phyloP scores from a whole-genome alignment of 2,113 vertebrate species.

The Seriola quinqueradiata region DNA sequence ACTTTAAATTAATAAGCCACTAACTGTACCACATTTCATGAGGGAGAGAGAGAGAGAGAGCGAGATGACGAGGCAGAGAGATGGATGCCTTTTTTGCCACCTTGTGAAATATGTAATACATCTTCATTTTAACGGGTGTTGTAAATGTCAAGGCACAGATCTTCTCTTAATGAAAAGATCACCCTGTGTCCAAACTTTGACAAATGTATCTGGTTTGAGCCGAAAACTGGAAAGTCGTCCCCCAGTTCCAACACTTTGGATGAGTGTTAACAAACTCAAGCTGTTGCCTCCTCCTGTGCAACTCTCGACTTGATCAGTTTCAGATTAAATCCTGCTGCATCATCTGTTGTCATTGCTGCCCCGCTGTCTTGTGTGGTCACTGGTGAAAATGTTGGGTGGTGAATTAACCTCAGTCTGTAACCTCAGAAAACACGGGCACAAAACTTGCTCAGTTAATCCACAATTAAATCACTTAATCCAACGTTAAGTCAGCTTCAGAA shows the following conservation, averaged over 20 bases:
- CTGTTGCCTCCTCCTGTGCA: slow-evolving; percentile 45
- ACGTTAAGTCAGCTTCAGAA: slow-evolving; percentile 21
- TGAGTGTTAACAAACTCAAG: slow-evolving; percentile 68
- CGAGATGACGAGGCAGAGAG: slow-evolving; percentile 54
- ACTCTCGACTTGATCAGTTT: slow-evolving; percentile 33
- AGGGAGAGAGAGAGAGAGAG: slow-evolving; percentile 31
- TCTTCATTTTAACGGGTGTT: slow-evolving; percentile 83
- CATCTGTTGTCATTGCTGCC: slow-evolving; percentile 23
- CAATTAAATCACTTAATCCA: slow-evolving; percentile 36
- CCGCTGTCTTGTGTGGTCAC: slow-evolving; percentile 13
- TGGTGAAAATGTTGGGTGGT: slow-evolving; percentile 13
- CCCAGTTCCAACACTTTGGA: slow-evolving; percentile 50
- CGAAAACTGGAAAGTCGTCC: slow-evolving; percentile 55
- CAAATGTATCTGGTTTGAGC: slow-evolving; percentile 72
- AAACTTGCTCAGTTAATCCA: slow-evolving; percentile 28
- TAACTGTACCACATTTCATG: slow-evolving; percentile 75
- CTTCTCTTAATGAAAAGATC: slow-evolving; percentile 82
- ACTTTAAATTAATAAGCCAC: slow-evolving; percentile 81
- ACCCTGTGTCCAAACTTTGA: slow-evolving; percentile 74
- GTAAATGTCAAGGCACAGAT: slow-evolving; percentile 82
- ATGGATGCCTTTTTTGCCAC: slow-evolving; percentile 78
- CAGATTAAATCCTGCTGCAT: slow-evolving; percentile 47
- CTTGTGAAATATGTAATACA: slow-evolving; percentile 82
- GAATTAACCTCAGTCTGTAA: slow-evolving; percentile 30
- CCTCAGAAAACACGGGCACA: slow-evolving; percentile 6